Conservation (phyloP, 2,888 invertebrate genomes). For the Sinohyriopsis cumingii region DNA sequence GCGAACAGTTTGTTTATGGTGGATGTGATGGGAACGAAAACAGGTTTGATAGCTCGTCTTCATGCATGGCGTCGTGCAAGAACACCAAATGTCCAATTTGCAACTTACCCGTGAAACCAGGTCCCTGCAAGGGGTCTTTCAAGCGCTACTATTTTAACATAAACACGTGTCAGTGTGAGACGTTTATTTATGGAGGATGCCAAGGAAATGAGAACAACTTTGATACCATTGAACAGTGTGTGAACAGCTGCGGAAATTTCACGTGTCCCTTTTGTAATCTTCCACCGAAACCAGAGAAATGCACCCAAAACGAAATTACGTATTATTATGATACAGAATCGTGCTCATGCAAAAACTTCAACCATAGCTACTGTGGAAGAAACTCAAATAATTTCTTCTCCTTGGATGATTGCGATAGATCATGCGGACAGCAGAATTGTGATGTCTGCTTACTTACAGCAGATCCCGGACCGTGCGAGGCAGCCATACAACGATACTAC, state of each 20-base stretch:
- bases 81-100: conserved; percentile 5
- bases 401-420: too few relatives aligned
- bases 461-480: conserved; percentile 9
- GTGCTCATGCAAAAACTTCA: too few relatives aligned
- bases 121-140: neutral
- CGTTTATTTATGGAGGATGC: too few relatives aligned
- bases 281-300: too few relatives aligned
- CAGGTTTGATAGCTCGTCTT: conserved; percentile 8
- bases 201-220: neutral
- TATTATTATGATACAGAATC: too few relatives aligned
- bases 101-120: neutral
- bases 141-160: neutral
- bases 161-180: too few relatives aligned
- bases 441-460: conserved; percentile 4
- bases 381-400: neutral
- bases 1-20: conserved; percentile 9
- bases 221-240: too few relatives aligned
- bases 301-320: too few relatives aligned
- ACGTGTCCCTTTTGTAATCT: too few relatives aligned
- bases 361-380: too few relatives aligned
- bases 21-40: conserved; percentile 19
- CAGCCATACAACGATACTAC: conserved; percentile 11
- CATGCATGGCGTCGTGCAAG: conserved; percentile 9
- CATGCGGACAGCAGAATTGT: too few relatives aligned
- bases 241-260: neutral